These are phyloP conservation scores for Helicoverpa armigera DNA, from an alignment of 1,140 invertebrate species.

Conservation along the genomic window DNA sequence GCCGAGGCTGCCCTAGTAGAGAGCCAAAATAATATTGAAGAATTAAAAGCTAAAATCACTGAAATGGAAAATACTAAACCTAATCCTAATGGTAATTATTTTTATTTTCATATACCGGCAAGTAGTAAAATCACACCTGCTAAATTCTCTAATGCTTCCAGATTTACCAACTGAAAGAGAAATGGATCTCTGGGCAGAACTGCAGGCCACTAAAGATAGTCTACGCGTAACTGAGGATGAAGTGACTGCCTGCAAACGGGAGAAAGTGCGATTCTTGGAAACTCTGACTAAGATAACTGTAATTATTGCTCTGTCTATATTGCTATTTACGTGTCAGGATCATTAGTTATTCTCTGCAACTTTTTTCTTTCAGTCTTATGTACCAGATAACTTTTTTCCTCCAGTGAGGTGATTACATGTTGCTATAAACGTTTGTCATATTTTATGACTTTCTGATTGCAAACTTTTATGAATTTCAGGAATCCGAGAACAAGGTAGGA, in stretches of 20 bases:
- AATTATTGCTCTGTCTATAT: conserved; percentile 55
- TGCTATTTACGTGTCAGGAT: conserved; percentile 10
- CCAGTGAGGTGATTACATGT: conserved; percentile 58
- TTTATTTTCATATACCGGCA: too few species aligned
- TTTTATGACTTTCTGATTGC: not conserved
- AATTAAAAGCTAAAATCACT: conserved; percentile 70
- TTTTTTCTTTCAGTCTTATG: conserved; percentile 69
- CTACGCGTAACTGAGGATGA: conserved; percentile 78
- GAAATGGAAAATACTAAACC: conserved; percentile 74
- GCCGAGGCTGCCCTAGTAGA: conserved; percentile 62
- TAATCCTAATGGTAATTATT: conserved; percentile 67
- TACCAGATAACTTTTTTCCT: conserved; percentile 69
- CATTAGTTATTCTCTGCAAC: conserved; percentile 46
- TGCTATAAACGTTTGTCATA: conserved; percentile 21
- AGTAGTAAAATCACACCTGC: too few species aligned
- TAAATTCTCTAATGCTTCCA: conserved; percentile 47
- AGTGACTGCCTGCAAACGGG: conserved; percentile 74
- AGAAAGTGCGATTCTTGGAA: conserved; percentile 81
- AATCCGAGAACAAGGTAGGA: conserved; percentile 77
- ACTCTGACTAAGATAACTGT: conserved; percentile 80
- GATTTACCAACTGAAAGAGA: conserved; percentile 80
- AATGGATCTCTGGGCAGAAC: conserved; percentile 80
- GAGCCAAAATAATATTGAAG: conserved; percentile 66
- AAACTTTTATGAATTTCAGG: conserved; percentile 64
- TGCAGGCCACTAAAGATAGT: conserved; percentile 80